A percentile compares a stretch with the other conserved stretches of the same genome.
Evolutionary conservation across 2,113 vertebrate genomes (phyloP).

Genomic region (Hyaena hyaena): DNA sequence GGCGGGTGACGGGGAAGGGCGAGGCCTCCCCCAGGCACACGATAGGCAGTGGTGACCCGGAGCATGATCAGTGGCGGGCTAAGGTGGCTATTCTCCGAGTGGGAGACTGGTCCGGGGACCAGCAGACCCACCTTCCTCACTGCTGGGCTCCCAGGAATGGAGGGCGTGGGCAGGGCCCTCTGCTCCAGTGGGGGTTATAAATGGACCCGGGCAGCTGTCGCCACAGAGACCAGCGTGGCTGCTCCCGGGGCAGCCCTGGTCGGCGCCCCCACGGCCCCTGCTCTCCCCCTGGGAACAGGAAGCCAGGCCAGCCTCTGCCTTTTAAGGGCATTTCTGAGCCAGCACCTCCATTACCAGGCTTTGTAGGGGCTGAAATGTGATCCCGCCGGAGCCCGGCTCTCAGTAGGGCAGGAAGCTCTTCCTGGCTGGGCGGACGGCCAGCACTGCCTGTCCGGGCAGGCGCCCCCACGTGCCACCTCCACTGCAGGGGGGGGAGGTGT

Average conservation of each 20-base stretch:
- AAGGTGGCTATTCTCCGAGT: neutral
- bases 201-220: neutral
- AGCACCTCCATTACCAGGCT: neutral
- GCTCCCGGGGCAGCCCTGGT: neutral
- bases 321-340: slow-evolving; percentile 59
- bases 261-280: neutral
- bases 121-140: accelerated
- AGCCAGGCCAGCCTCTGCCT: neutral
- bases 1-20: neutral
- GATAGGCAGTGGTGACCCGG: neutral
- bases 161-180: neutral
- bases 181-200: neutral
- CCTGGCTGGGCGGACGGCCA: neutral
- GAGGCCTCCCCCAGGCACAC: neutral
- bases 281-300: neutral
- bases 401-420: neutral
- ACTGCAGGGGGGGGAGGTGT: neutral
- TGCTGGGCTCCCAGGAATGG: accelerated
- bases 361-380: neutral
- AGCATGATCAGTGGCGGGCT: neutral
- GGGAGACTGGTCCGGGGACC: neutral
- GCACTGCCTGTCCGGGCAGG: neutral
- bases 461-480: neutral
- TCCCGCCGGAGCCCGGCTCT: neutral
- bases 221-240: neutral